Conservation (phyloP, 1,140 invertebrate genomes). For the Brachionus asplanchnoidis region DNA sequence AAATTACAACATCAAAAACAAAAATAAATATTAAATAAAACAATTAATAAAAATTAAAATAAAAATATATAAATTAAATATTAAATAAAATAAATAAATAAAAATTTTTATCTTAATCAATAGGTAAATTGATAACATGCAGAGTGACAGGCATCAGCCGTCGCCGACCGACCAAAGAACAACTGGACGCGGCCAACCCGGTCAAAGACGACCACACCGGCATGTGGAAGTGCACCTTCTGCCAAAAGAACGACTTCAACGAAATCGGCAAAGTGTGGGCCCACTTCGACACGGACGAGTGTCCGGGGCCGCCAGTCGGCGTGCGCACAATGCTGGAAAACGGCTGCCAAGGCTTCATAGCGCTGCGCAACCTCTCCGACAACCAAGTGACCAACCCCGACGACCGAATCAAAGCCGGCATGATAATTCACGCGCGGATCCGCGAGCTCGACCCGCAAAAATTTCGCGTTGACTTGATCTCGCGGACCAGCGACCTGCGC, state of each 20-base stretch:
- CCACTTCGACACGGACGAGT: conserved; percentile 90
- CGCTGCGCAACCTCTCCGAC: conserved; percentile 89
- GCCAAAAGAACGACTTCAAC: conserved; percentile 59
- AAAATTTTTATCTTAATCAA: too few relatives aligned
- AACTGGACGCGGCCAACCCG: conserved; percentile 88
- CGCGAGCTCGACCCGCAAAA: conserved; percentile 90
- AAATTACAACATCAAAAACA: too few relatives aligned
- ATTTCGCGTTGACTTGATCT: conserved; percentile 88
- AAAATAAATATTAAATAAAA: too few relatives aligned
- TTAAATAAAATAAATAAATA: too few relatives aligned
- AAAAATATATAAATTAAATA: too few relatives aligned
- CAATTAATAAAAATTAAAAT: too few relatives aligned
- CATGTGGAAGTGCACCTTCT: conserved; percentile 94
- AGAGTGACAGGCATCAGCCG: conserved; percentile 62
- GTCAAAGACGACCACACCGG: conserved; percentile 86
- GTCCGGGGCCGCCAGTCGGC: conserved; percentile 88
- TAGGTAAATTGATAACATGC: conserved; percentile 64
- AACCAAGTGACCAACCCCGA: conserved; percentile 85
- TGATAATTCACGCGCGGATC: conserved; percentile 86
- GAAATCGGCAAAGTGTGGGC: conserved; percentile 71
- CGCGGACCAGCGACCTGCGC: conserved; percentile 81
- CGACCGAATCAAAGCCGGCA: conserved; percentile 76
- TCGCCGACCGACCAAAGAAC: conserved; percentile 81
- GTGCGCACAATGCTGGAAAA: conserved; percentile 85
- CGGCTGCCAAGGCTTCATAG: conserved; percentile 86